Base-by-base conservation (phyloP, 2,888 invertebrate genomes). In the Drosophila multiciliata region DNA sequence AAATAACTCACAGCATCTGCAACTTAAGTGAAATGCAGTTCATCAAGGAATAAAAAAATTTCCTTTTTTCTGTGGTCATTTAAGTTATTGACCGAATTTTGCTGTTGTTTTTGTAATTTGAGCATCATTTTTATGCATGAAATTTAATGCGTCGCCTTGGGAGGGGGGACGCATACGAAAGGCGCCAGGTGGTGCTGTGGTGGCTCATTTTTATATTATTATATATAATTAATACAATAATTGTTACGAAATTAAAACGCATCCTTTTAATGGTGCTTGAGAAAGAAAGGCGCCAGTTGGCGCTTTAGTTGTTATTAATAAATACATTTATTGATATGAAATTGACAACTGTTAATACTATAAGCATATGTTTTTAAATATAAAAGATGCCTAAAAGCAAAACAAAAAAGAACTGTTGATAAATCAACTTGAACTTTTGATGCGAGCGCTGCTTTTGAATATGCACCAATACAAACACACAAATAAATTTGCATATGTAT, bases 11-110 rank as follows among this genome's bases (percentile, higher is more conserved):
- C 45, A 89, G 85, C 87, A 82, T 75, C 71, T 58, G 74, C 75
- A 70, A 66, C 65, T 73, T 62, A 69, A 75, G 65, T 53, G 67
- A 68, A 75, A 81, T 57, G 69, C 84, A 69, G 75, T 75, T 62
- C 63, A 81, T 71, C 64, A 75, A 69, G 79, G 71, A 79, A 73
- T 64, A 71, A 20, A 33, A 76, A 85, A 78, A 40, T 59, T 80
- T 38, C 57, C 54, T 49, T 33, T 71, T 55, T 57, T 32, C 52
- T 81, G 89, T 65, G 80, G 67, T 82, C 74, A 71, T 59, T 75
- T 83, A 77, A 88, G 85, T 75, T 84, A 89, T 87, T 90, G 90
- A 90, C 87, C 87, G 89, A 87, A 78, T 90, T 45, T 89, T 78
- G 55, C 70, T 26, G 55, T 55, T 55, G 55, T n/a, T 23, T 45